These are phyloP conservation scores for Heliconius charithonia DNA, from an alignment of 2,888 invertebrate species.

Conservation along the genomic window DNA sequence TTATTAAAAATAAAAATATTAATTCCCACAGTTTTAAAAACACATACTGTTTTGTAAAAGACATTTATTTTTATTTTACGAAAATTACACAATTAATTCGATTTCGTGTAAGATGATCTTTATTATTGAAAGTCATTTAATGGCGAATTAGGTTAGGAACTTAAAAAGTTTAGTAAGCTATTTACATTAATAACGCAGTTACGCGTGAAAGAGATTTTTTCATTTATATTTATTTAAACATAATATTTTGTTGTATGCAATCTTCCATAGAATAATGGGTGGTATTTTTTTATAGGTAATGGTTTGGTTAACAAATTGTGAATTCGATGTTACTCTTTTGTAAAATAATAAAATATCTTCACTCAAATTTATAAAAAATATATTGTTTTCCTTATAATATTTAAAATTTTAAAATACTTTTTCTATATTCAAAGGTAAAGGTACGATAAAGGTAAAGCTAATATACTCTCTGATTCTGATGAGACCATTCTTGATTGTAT, in stretches of 20 bases:
- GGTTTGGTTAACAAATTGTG: constrained; percentile 39
- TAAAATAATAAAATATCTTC: background rate
- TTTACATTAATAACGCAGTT: background rate
- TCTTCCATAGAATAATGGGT: constrained; percentile 27
- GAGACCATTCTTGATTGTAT: background rate
- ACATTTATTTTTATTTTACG: background rate
- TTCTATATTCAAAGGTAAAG: no score
- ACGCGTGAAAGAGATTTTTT: constrained; percentile 9
- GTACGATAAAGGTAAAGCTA: no score
- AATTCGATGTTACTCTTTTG: constrained; percentile 38
- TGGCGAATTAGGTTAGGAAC: constrained; percentile 23
- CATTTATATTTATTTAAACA: background rate
- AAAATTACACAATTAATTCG: background rate
- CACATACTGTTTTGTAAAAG: background rate
- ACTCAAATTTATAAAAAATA: background rate
- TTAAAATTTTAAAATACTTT: background rate
- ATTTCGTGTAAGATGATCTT: background rate
- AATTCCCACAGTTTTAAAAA: background rate
- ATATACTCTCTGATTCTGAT: no score
- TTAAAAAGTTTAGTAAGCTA: constrained; percentile 10
- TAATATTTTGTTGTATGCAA: constrained; percentile 5
- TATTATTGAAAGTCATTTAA: constrained; percentile 24
- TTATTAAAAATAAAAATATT: background rate
- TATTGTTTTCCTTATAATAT: background rate
- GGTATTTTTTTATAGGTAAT: constrained; percentile 39